Conservation (phyloP, 2,113 vertebrate species). For the Corapipo altera region DNA sequence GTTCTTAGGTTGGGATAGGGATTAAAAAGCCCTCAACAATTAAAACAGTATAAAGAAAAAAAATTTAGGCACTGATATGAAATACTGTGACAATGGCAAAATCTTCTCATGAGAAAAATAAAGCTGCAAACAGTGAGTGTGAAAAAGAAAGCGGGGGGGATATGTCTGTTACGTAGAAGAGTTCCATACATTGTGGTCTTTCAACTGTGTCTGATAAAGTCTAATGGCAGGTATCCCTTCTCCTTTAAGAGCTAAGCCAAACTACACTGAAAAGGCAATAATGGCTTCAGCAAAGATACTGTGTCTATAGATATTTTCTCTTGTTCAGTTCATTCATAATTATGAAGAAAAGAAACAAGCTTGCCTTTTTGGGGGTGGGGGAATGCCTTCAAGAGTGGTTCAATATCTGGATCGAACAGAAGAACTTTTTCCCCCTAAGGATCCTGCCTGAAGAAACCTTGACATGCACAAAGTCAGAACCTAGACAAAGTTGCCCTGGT, state of each 20-base stretch:
- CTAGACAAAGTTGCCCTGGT: slow-evolving; percentile 86
- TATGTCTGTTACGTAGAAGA: slow-evolving; percentile 13
- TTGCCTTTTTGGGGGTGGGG: slow-evolving; percentile 60
- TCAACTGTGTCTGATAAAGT: slow-evolving; percentile 30
- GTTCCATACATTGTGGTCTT: neutral
- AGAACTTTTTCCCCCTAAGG: slow-evolving; percentile 84
- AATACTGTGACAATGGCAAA: neutral
- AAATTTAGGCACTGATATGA: neutral
- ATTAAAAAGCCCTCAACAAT: neutral
- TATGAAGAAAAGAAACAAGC: slow-evolving; percentile 76
- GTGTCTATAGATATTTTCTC: slow-evolving; percentile 46
- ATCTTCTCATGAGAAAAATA: neutral
- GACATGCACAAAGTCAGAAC: slow-evolving; percentile 87
- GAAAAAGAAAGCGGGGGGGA: neutral
- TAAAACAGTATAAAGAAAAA: neutral
- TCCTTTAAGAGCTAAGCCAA: slow-evolving; percentile 44
- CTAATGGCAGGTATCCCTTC: slow-evolving; percentile 46
- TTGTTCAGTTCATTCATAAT: slow-evolving; percentile 78
- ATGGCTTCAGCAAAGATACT: slow-evolving; percentile 61
- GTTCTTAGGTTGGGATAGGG: slow-evolving; percentile 8
- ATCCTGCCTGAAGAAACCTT: slow-evolving; percentile 85
- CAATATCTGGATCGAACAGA: slow-evolving; percentile 87
- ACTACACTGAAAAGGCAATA: slow-evolving; percentile 40
- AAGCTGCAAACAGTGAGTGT: neutral
- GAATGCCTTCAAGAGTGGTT: slow-evolving; percentile 67